Conservation (phyloP, 2,113 vertebrate genomes). For the Nesospiza acunhae region DNA sequence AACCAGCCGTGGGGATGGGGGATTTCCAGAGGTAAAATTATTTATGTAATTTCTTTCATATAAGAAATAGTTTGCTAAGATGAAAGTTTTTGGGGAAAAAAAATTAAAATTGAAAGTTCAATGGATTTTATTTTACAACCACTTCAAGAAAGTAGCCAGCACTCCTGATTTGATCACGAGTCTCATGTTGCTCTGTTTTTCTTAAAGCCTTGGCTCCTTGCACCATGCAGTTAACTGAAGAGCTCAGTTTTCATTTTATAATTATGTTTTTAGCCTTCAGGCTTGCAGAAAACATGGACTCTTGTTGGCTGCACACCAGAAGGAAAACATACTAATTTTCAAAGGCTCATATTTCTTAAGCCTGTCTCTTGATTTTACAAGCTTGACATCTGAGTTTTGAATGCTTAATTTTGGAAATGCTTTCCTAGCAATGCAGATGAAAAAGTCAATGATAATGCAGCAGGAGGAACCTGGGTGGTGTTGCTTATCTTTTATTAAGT, state of each 20-base stretch:
- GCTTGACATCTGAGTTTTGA: background rate
- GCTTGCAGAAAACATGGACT: background rate
- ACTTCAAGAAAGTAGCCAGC: background rate
- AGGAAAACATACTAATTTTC: constrained; percentile 11
- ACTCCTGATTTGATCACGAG: background rate
- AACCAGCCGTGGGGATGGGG: constrained; percentile 69
- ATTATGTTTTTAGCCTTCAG: background rate
- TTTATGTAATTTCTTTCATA: background rate
- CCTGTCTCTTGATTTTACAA: background rate
- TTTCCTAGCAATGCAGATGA: background rate
- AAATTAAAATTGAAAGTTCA: background rate
- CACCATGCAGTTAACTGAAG: background rate
- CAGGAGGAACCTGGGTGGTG: background rate
- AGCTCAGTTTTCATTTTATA: constrained; percentile 37
- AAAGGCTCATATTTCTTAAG: background rate
- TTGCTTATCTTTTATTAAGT: background rate
- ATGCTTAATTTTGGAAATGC: background rate
- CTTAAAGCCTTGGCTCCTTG: background rate
- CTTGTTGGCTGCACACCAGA: background rate
- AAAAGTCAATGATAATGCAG: background rate
- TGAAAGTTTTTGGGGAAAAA: background rate
- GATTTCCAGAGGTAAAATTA: constrained; percentile 75
- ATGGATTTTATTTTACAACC: background rate
- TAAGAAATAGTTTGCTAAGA: background rate
- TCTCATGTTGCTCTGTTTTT: constrained; percentile 31